phyloP scores from a whole-genome alignment of 2,113 vertebrate species.

The Glaucomys volans region DNA sequence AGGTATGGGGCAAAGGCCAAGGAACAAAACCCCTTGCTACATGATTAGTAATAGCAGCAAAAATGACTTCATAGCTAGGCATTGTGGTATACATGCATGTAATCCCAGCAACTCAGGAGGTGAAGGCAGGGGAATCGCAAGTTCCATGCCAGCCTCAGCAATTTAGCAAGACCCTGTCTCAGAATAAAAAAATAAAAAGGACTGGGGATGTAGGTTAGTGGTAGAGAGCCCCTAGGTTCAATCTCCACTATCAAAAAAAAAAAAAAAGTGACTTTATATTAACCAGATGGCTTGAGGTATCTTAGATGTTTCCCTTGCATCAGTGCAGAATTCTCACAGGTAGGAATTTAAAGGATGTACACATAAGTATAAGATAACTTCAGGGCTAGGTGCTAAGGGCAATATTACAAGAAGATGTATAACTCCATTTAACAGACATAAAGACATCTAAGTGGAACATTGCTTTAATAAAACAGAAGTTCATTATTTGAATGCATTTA shows the following conservation, averaged over 20 bases:
- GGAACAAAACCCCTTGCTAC: not conserved
- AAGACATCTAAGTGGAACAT: not conserved
- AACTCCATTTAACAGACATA: not conserved
- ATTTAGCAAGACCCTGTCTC: no score
- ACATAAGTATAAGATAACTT: not conserved
- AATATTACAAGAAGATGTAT: not conserved
- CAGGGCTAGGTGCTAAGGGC: not conserved
- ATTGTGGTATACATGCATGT: no score
- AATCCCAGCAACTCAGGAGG: no score
- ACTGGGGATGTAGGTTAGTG: no score
- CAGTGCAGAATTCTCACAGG: not conserved
- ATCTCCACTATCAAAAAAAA: no score
- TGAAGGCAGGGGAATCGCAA: no score
- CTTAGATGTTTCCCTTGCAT: not conserved
- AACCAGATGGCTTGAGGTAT: not conserved
- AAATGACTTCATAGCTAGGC: no score
- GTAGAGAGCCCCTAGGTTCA: no score
- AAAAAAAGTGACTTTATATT: constrained; percentile 35
- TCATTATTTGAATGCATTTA: not conserved
- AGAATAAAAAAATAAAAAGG: no score
- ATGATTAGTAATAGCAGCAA: not conserved
- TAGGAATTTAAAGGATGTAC: not conserved
- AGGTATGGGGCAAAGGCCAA: not conserved
- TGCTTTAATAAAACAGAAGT: constrained; percentile 1
- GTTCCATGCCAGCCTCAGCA: no score